These are phyloP conservation scores for Garra rufa DNA, from an alignment of 2,113 vertebrate genomes.

Conservation along the genomic window DNA sequence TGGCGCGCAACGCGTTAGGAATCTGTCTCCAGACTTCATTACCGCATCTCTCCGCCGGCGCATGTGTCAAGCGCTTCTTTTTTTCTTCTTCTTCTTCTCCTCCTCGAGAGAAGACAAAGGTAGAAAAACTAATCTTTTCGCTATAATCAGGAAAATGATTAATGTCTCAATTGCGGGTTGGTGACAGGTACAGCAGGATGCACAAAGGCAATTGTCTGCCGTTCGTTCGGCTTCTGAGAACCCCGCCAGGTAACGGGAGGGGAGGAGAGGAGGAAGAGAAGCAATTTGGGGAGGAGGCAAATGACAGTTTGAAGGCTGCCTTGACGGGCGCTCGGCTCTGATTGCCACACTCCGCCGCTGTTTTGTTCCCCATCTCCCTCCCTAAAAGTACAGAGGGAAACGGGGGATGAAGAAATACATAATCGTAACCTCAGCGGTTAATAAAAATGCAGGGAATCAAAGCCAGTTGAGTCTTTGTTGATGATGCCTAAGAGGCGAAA, in stretches of 20 bases:
- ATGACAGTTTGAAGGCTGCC: constrained; percentile 75
- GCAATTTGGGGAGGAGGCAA: constrained; percentile 70
- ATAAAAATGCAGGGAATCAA: constrained; percentile 63
- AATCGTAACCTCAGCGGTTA: constrained; percentile 69
- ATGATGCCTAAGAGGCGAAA: constrained; percentile 34
- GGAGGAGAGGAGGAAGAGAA: constrained; percentile 60
- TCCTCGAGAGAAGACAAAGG: constrained; percentile 30
- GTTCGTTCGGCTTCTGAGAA: constrained; percentile 60
- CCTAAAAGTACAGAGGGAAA: constrained; percentile 35
- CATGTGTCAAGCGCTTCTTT: constrained; percentile 10
- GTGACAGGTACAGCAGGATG: constrained; percentile 74
- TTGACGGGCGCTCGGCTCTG: constrained; percentile 70
- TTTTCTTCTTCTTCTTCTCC: not conserved
- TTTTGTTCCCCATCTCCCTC: constrained; percentile 59
- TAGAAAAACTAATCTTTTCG: constrained; percentile 49
- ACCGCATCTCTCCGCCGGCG: constrained; percentile 29
- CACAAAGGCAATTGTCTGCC: constrained; percentile 75
- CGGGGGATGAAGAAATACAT: constrained; percentile 61
- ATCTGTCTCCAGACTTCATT: constrained; percentile 43
- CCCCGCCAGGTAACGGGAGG: constrained; percentile 65
- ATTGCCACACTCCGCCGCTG: constrained; percentile 67
- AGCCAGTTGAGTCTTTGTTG: constrained; percentile 35
- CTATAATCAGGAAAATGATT: constrained; percentile 73
- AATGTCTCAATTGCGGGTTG: constrained; percentile 69
- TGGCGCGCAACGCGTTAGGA: constrained; percentile 39